Evolutionary conservation across 2,113 vertebrate species (phyloP), one percentile per base, ranked within the genome.

Genomic region (Nicator chloris): DNA sequence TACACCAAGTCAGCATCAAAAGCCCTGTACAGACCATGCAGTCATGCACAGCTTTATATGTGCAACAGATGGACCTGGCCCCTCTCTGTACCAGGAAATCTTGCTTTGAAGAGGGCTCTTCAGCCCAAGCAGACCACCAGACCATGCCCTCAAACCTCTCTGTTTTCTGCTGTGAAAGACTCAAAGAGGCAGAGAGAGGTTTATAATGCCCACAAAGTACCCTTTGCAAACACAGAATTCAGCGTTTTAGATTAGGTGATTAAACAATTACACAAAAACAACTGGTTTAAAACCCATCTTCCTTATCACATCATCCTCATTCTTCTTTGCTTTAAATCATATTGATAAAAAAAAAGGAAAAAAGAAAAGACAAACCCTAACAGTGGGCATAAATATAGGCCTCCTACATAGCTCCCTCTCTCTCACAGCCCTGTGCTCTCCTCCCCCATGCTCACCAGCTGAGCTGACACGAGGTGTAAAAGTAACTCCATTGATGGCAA

Each of bases 331-430:
- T 77, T 88, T 45, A 54, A 60, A 72, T 22, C 5, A 71, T 15
- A 75, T 0, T 35, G 17, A 49, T 28, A 17, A 3, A 23, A 18
- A 31, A 63, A 35, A 44, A 18, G 35, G 28, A 35, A 24, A 50
- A 24, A 44, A 50, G 21, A 44, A 15, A 2, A 27, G 12, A 68
- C 12, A 56, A 19, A 35, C 19, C 18, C 31, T 47, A 80, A n/a
- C 8, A 45, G 42, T 14, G 24, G 10, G 16, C 2, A 1, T 33
- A 69, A 87, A 39, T 1, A 49, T 1, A 1, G 23, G 33, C 21
- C 30, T 63, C 44, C 23, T 27, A 8, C 10, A 26, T 0, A 61
- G 27, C 53, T 90, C 18, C 27, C 4, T 16, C n/a, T 69, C 18
- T 57, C 27, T 39, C 27, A 7, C 0, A 4, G 30, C 24, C 39